Base-by-base conservation (phyloP, 2,797 vertebrate species). In the Agapornis canus region DNA sequence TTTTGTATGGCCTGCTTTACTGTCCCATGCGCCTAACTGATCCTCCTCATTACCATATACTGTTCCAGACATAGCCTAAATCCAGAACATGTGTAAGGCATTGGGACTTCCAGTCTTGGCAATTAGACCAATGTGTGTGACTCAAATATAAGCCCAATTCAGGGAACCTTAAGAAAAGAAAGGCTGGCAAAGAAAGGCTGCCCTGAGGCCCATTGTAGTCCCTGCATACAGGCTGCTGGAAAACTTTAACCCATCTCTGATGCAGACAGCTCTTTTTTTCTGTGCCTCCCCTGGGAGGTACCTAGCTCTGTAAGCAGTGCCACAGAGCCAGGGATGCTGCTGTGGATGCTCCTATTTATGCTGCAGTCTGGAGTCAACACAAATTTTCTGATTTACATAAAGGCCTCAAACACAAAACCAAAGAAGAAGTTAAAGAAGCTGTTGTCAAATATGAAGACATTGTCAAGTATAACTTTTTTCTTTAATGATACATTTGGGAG, bases 31-130 rank as follows among this genome's bases (percentile, higher is more conserved):
- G 0, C 76, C 47, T 32, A 0, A 23, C 65, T 80, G 86, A 92
- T 93, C 80, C 76, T n/a, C 10, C 0, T 82, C 39, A 11, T 89
- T 95, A 71, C 86, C 0, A 1, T 64, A 56, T 1, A 0, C 54
- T 43, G 49, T 71, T 95, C 86, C 80, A 94, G 89, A 69, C 76
- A 6, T 8, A 54, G 32, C 27, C 69, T 90, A 91, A 94, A 96
- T 96, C 84, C 94, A 79, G 84, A 85, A 75, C 84, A 92, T 69
- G 82, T 63, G 84, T 87, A 94, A 89, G 56, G 47, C 89, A 87
- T 81, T 27, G 86, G 76, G 91, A 45, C 63, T 78, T 77, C 27
- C 78, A 91, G 47, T 69, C 43, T 69, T 80, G 57, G 73, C 92
- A 79, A 3, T 54, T 69, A 72, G 71, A 84, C 27, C 35, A 11